Evolutionary conservation across 2,113 vertebrate species (phyloP).

Genomic region (Serinus canaria): DNA sequence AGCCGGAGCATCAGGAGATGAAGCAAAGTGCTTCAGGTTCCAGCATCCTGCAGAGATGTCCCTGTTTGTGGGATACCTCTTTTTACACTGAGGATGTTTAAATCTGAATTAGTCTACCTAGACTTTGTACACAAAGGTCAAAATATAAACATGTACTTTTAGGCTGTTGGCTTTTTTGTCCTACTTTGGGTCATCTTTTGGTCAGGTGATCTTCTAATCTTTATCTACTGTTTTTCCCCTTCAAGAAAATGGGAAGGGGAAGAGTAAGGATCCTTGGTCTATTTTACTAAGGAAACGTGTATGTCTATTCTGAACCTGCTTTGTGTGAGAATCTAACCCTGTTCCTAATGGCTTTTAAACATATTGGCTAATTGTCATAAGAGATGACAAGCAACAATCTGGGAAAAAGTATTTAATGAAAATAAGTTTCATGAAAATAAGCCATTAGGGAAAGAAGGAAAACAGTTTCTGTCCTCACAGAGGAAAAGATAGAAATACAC

Average conservation of each 20-base stretch:
- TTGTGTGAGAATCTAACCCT: background rate
- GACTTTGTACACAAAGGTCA: background rate
- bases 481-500: background rate
- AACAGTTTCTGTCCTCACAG: background rate
- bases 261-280: background rate
- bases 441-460: background rate
- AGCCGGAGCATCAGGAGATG: background rate
- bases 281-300: background rate
- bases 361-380: background rate
- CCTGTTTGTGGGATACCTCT: background rate
- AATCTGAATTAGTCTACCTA: background rate
- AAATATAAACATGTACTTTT: background rate
- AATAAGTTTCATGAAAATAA: background rate
- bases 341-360: background rate
- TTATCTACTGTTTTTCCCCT: background rate
- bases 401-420: background rate
- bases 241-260: background rate
- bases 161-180: background rate
- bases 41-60: background rate
- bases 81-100: background rate
- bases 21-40: background rate
- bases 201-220: background rate
- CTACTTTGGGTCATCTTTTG: background rate
- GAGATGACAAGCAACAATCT: background rate
- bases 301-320: background rate